phyloP scores from a whole-genome alignment of 2,797 vertebrate genomes.

The Hydrophis major region DNA sequence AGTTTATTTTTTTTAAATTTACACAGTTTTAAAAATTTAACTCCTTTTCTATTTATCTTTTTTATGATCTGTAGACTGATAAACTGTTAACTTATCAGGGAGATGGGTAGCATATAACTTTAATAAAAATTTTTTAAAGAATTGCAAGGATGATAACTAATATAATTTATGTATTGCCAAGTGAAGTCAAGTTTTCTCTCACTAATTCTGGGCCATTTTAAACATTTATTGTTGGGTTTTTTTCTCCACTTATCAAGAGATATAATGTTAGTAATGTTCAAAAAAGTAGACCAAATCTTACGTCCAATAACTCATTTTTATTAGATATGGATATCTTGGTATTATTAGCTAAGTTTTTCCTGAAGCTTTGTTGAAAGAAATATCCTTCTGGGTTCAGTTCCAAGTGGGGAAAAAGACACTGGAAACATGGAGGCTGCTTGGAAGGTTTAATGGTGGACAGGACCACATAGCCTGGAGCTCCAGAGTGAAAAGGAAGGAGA shows the following conservation, averaged over 20 bases:
- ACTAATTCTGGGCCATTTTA: constrained; percentile 2
- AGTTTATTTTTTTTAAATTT: neutral
- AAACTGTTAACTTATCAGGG: neutral
- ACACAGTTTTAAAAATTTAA: neutral
- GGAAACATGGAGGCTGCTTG: too few relatives aligned
- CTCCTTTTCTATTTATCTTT: neutral
- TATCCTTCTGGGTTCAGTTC: too few relatives aligned
- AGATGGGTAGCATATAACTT: neutral
- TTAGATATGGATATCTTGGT: neutral
- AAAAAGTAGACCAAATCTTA: constrained; percentile 30
- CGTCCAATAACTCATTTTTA: neutral
- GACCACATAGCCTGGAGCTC: too few relatives aligned
- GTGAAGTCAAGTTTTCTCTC: neutral
- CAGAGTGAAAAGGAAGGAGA: too few relatives aligned
- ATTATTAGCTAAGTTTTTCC: neutral
- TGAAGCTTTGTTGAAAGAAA: neutral
- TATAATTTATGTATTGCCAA: neutral
- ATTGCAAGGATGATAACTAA: neutral
- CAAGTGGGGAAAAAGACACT: too few relatives aligned
- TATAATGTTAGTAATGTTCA: neutral
- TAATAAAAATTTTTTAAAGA: neutral
- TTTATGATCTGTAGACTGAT: neutral
- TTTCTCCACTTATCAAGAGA: neutral
- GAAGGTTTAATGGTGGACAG: too few relatives aligned
- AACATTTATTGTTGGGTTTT: constrained; percentile 3